A percentile compares a stretch with the other conserved stretches of the same genome.
Conservation (phyloP, 2,888 invertebrate species). For the Drosophila melanosoma region DNA sequence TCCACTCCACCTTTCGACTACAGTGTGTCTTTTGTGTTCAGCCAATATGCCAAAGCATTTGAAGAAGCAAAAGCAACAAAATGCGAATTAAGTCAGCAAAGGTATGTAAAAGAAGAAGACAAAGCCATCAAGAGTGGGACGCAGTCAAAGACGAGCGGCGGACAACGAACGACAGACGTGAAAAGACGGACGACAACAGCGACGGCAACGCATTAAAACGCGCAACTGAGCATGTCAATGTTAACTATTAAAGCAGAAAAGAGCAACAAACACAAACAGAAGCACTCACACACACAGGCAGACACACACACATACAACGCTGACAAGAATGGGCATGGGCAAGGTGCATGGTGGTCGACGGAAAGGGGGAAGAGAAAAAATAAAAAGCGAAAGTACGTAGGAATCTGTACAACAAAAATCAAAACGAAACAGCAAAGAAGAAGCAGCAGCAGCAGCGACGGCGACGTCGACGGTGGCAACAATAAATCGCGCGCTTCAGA, state of each 20-base stretch:
- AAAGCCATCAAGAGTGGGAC: slow-evolving; percentile 33
- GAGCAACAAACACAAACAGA: slow-evolving; percentile 37
- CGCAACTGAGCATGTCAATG: slow-evolving; percentile 79
- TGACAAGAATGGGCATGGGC: slow-evolving; percentile 55
- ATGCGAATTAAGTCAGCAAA: slow-evolving; percentile 56
- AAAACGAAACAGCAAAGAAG: slow-evolving; percentile 42
- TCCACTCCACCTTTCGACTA: slow-evolving; percentile 10
- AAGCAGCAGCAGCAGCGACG: slow-evolving; percentile 25
- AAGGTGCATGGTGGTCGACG: slow-evolving; percentile 31
- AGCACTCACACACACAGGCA: slow-evolving; percentile 8
- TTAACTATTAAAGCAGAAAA: slow-evolving; percentile 70
- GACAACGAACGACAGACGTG: neutral
- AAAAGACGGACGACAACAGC: slow-evolving; percentile 8
- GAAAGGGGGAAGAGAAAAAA: slow-evolving; percentile 31
- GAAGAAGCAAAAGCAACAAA: slow-evolving; percentile 37
- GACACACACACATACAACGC: slow-evolving; percentile 25
- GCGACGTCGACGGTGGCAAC: slow-evolving; percentile 14
- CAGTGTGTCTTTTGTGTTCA: slow-evolving; percentile 11
- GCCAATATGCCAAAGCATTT: slow-evolving; percentile 57
- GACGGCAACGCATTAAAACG: slow-evolving; percentile 63
- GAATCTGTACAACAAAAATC: slow-evolving; percentile 60
- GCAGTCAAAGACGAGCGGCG: slow-evolving; percentile 5
- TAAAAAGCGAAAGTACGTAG: slow-evolving; percentile 76
- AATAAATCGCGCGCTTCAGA: slow-evolving; percentile 51
- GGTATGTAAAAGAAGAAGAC: slow-evolving; percentile 19